phyloP scores from a whole-genome alignment of 1,140 invertebrate genomes.

The Macrobrachium rosenbergii region DNA sequence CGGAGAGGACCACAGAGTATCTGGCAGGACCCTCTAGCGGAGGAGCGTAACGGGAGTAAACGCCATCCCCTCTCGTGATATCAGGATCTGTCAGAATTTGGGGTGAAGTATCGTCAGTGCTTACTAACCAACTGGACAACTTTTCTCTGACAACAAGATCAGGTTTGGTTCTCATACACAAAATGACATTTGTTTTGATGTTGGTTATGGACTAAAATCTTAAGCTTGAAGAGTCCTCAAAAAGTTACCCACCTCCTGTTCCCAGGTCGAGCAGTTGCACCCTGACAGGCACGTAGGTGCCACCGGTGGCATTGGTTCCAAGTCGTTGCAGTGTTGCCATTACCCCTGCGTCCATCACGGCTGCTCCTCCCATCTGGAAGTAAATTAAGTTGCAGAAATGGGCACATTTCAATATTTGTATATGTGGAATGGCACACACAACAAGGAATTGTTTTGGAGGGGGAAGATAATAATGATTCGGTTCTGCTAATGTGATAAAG shows the following conservation, averaged over 20 bases:
- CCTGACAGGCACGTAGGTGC: slow-evolving; percentile 70
- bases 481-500: too few species aligned
- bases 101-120: background rate
- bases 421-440: background rate
- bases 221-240: too few species aligned
- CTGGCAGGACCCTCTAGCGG: slow-evolving; percentile 64
- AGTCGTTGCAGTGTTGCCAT: slow-evolving; percentile 68
- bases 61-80: slow-evolving; percentile 77
- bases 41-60: slow-evolving; percentile 77
- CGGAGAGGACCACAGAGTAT: slow-evolving; percentile 62
- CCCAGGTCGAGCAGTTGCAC: slow-evolving; percentile 75
- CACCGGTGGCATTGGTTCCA: slow-evolving; percentile 64
- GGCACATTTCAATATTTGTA: background rate
- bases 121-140: too few species aligned
- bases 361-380: slow-evolving; percentile 72
- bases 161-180: too few species aligned
- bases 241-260: slow-evolving; percentile 70
- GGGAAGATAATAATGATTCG: too few species aligned
- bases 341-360: slow-evolving; percentile 73
- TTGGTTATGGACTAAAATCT: too few species aligned
- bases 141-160: too few species aligned
- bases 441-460: background rate
- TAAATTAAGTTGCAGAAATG: background rate
- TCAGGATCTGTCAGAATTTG: slow-evolving; percentile 74
- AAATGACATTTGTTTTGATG: too few species aligned